Conservation (phyloP, 2,797 vertebrate genomes). For the Gobio occitaniae region DNA sequence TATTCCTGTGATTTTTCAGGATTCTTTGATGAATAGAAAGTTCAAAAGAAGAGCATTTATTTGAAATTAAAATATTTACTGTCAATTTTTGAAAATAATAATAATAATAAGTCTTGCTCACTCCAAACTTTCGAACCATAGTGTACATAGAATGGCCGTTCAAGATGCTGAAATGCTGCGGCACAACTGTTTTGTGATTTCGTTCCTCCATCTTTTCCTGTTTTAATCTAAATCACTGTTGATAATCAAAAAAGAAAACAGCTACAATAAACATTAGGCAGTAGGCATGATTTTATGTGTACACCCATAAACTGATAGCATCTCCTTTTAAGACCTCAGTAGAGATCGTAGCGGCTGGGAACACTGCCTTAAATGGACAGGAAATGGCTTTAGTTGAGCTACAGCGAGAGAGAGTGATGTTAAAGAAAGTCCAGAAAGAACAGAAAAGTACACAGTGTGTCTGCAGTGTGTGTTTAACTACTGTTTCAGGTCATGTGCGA, state of each 20-base stretch:
- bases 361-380: slow-evolving; percentile 77
- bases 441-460: slow-evolving; percentile 36
- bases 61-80: not conserved
- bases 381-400: slow-evolving; percentile 60
- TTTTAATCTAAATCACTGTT: slow-evolving; percentile 21
- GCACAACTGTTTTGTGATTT: not conserved
- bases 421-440: slow-evolving; percentile 28
- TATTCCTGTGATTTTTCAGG: not conserved
- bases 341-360: not conserved
- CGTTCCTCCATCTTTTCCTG: not conserved
- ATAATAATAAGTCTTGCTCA: not conserved
- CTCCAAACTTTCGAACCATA: not conserved
- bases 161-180: slow-evolving; percentile 3
- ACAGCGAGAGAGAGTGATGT: slow-evolving; percentile 29
- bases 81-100: not conserved
- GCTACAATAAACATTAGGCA: slow-evolving; percentile 50
- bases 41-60: not conserved
- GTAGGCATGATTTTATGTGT: slow-evolving; percentile 33
- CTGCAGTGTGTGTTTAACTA: slow-evolving; percentile 53
- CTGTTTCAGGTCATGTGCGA: slow-evolving; percentile 55
- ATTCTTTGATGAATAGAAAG: not conserved
- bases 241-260: slow-evolving; percentile 32
- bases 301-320: slow-evolving; percentile 39
- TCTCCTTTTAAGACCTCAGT: slow-evolving; percentile 10
- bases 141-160: not conserved